These are phyloP conservation scores for Salvelinus fontinalis DNA, from an alignment of 2,113 vertebrate species.

Conservation along the genomic window DNA sequence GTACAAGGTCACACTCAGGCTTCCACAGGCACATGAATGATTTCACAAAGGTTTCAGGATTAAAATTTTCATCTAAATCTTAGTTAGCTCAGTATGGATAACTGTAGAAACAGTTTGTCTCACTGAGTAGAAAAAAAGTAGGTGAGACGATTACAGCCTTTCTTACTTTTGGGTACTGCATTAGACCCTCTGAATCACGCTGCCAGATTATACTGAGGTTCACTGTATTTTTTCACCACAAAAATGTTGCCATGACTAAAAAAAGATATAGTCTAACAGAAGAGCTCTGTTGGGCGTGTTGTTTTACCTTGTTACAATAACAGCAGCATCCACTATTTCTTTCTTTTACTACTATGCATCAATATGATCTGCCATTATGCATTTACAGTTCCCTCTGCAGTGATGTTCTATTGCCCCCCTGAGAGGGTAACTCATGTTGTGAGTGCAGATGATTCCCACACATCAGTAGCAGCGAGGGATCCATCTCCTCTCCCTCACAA, in stretches of 20 bases:
- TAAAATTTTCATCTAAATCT: too few relatives aligned
- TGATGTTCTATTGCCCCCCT: not conserved
- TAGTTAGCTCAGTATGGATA: not conserved
- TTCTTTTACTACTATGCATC: not conserved
- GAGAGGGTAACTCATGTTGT: conserved; percentile 28
- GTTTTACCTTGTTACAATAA: not conserved
- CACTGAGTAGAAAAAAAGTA: too few relatives aligned
- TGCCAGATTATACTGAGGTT: too few relatives aligned
- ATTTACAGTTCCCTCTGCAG: conserved; percentile 2
- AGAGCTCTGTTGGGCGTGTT: not conserved
- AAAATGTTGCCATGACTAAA: not conserved
- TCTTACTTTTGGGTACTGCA: too few relatives aligned
- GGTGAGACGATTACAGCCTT: too few relatives aligned
- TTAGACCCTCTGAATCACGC: too few relatives aligned
- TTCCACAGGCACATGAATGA: not conserved
- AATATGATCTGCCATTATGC: not conserved
- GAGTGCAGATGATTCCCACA: conserved; percentile 64
- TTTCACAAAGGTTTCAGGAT: too few relatives aligned
- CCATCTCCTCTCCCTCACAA: conserved; percentile 59
- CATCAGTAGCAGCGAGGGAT: conserved; percentile 60
- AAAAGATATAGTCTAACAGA: not conserved
- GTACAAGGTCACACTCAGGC: too few relatives aligned
- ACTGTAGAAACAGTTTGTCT: too few relatives aligned
- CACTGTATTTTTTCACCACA: too few relatives aligned
- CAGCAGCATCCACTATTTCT: not conserved